Evolutionary conservation across 2,797 vertebrate genomes (phyloP), one percentile per base, ranked within the genome.

Genomic region (Enteromius treurensis): DNA sequence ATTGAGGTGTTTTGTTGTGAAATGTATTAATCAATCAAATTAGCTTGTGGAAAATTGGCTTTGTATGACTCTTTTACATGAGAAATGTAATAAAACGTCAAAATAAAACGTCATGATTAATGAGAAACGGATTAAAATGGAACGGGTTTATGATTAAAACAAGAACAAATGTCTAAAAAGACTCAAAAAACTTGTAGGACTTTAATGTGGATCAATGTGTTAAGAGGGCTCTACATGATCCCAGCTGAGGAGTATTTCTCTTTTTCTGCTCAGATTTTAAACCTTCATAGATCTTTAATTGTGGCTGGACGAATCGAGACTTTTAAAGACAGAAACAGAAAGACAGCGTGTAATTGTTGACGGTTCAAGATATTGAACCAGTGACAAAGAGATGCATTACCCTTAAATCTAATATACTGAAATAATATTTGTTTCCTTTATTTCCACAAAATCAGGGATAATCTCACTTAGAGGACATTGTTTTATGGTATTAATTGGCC

Each of bases 401-500:
- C 49, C n/a, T 19, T 29, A 42, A 45, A 42, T 58, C 40, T 55
- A 42, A 55, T 29, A 60, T 17, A 8, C 23, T 60, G 53, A 70
- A 70, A 70, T 55, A 64, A 45, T 6, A 23, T 71, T 71, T 68
- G 79, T 62, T 73, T 62, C 49, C 79, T 47, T 58, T 14, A 45
- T 45, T 80, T 47, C 26, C 40, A 47, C 42, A 58, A 32, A 42
- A 55, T 69, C 49, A 42, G 49, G 49, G n/a, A 29, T 53, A 58
- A 58, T 40, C 34, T 42, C 26, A n/a, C 64, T 17, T 67, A 34
- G 62, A 53, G 32, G 32, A 32, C 10, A 77, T 77, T 77, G n/a
- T 37, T 77, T 47, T 32, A 64, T 37, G n/a, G 45, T 26, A 67
- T 53, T 82, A 75, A 82, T 75, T 65, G 45, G 45, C n/a, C 45